Evolutionary conservation across 2,113 vertebrate genomes (phyloP).

Genomic region (Camelus dromedarius): DNA sequence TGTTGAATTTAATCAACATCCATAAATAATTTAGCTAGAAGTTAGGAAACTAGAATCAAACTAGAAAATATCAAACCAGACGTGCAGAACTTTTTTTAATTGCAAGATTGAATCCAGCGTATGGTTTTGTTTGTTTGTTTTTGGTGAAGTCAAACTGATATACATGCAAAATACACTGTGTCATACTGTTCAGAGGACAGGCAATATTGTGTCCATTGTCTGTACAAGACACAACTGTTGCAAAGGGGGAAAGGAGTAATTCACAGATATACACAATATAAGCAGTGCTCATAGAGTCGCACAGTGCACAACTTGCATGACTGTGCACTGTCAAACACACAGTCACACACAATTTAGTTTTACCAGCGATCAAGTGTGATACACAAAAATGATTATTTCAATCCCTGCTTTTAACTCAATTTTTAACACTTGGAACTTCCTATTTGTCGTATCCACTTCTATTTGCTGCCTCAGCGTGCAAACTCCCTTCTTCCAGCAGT

Average conservation of each 20-base stretch:
- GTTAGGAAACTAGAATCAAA: neutral
- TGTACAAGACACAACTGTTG: neutral
- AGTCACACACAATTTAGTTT: neutral
- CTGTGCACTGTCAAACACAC: rapidly evolving
- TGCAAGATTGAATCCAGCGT: neutral
- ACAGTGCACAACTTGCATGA: neutral
- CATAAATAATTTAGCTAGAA: conserved; percentile 36
- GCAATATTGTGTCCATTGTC: neutral
- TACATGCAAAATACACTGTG: neutral
- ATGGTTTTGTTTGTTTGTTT: neutral
- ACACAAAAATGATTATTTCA: neutral
- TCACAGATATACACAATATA: rapidly evolving
- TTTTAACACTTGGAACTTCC: neutral
- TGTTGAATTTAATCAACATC: neutral
- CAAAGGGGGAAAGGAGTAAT: neutral
- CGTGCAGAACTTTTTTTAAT: neutral
- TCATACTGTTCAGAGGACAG: neutral
- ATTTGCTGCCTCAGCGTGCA: neutral
- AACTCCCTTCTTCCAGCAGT: neutral
- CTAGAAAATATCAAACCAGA: neutral
- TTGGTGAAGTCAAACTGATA: neutral
- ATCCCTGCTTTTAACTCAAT: neutral
- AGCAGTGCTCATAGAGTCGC: rapidly evolving
- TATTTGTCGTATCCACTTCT: neutral
- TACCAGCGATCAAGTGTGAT: neutral